A percentile compares a stretch with the other conserved stretches of the same genome.
Conservation (phyloP, 2,797 vertebrate genomes). For the Cuculus canorus region DNA sequence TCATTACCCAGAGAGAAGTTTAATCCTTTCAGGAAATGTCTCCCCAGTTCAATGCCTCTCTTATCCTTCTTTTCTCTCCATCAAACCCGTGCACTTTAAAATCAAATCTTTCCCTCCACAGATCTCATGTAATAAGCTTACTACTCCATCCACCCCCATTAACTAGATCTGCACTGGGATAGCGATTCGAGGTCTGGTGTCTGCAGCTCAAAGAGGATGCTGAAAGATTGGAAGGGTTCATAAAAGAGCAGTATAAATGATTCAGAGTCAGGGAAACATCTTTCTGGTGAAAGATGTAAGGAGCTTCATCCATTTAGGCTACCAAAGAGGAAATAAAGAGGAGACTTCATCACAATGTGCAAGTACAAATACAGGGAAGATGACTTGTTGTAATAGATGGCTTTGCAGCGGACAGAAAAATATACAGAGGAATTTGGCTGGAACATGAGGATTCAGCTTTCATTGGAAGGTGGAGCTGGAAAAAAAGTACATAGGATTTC, state of each 20-base stretch:
- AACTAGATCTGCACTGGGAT: neutral
- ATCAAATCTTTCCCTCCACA: neutral
- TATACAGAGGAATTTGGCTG: neutral
- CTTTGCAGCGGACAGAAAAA: neutral
- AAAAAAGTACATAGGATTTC: neutral
- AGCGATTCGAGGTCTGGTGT: neutral
- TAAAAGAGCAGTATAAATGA: neutral
- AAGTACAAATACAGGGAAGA: neutral
- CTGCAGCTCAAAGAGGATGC: slow-evolving; percentile 23
- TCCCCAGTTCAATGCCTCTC: neutral
- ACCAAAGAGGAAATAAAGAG: slow-evolving; percentile 1
- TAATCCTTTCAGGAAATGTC: slow-evolving; percentile 29
- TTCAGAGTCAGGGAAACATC: neutral
- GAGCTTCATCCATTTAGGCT: neutral
- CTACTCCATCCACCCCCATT: neutral
- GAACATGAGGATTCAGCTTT: neutral
- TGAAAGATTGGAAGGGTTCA: slow-evolving; percentile 1
- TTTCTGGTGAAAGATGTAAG: neutral
- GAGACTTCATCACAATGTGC: neutral
- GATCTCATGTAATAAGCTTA: slow-evolving; percentile 15
- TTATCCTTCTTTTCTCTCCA: slow-evolving; percentile 25
- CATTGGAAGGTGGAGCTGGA: neutral
- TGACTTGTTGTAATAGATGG: neutral
- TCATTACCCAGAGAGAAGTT: slow-evolving; percentile 12
- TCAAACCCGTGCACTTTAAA: neutral